phyloP scores from a whole-genome alignment of 64 coral and sea anemone genomes.

The Pocillopora damicornis region DNA sequence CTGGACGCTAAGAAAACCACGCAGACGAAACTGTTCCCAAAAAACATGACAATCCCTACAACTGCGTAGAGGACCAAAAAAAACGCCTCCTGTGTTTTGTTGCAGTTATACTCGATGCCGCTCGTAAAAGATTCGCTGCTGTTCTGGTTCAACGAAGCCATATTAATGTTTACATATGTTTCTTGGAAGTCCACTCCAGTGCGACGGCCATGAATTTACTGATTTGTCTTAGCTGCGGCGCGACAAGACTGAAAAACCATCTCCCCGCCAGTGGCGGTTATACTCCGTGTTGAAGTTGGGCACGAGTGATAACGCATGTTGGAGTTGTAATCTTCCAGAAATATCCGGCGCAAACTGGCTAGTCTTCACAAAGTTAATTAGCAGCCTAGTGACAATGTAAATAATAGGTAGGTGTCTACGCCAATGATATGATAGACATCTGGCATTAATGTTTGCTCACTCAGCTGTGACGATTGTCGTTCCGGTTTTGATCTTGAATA shows the following conservation, averaged over 20 bases:
- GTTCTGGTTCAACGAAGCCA: background rate
- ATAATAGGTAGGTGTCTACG: background rate
- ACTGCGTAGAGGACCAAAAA: slow-evolving; percentile 40
- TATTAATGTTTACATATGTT: background rate
- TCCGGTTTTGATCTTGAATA: background rate
- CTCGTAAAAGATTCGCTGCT: background rate
- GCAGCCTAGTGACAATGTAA: no score
- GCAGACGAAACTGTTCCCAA: slow-evolving; percentile 31
- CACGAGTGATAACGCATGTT: background rate
- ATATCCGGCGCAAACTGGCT: background rate
- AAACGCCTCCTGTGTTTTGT: slow-evolving; percentile 6
- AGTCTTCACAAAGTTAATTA: background rate
- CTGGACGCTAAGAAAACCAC: slow-evolving; percentile 18
- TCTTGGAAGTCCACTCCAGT: background rate
- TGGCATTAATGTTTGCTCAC: background rate
- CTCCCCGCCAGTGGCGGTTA: background rate
- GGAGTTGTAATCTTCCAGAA: background rate
- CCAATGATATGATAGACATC: background rate
- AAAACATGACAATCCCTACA: slow-evolving; percentile 14
- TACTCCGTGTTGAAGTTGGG: background rate
- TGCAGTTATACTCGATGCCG: background rate
- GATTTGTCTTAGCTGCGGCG: no score
- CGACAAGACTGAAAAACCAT: background rate
- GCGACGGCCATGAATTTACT: no score
- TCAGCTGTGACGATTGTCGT: background rate